Evolutionary conservation across 2,888 invertebrate species (phyloP).

Genomic region (Phyllotreta striolata): DNA sequence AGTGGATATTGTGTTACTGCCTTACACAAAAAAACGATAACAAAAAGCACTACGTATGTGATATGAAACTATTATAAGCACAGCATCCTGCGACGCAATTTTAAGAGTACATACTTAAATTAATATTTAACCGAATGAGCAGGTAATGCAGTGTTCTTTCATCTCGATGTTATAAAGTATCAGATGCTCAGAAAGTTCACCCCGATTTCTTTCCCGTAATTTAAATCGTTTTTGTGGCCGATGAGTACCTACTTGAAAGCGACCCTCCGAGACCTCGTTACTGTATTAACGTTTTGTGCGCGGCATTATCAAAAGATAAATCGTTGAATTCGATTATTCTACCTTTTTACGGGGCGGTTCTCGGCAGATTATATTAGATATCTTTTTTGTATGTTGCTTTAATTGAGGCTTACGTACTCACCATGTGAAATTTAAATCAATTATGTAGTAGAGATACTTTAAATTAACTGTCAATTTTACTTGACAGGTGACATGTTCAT

Average conservation of each 20-base stretch:
- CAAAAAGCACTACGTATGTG: too few relatives aligned
- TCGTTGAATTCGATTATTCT: constrained; percentile 3
- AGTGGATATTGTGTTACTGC: too few relatives aligned
- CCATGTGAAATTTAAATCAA: too few relatives aligned
- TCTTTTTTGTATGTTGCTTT: neutral
- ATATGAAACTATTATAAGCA: too few relatives aligned
- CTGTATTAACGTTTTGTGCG: constrained; percentile 21
- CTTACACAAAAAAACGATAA: constrained; percentile 10
- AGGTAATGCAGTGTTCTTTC: too few relatives aligned
- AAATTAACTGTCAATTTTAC: too few relatives aligned
- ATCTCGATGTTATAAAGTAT: neutral
- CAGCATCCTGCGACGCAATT: too few relatives aligned
- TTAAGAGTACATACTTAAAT: too few relatives aligned
- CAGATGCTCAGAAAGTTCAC: constrained; percentile 26
- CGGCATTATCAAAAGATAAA: constrained; percentile 2
- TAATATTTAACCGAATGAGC: too few relatives aligned
- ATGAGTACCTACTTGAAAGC: constrained; percentile 31
- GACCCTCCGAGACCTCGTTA: constrained; percentile 26
- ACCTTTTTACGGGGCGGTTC: constrained; percentile 4
- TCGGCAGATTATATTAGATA: neutral
- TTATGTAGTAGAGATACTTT: too few relatives aligned
- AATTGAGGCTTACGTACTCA: too few relatives aligned
- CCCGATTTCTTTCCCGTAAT: constrained; percentile 35
- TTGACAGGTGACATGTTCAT: too few relatives aligned
- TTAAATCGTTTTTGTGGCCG: constrained; percentile 36